Evolutionary conservation across 2,888 invertebrate genomes (phyloP).

Genomic region (Balanococcus diminutus): DNA sequence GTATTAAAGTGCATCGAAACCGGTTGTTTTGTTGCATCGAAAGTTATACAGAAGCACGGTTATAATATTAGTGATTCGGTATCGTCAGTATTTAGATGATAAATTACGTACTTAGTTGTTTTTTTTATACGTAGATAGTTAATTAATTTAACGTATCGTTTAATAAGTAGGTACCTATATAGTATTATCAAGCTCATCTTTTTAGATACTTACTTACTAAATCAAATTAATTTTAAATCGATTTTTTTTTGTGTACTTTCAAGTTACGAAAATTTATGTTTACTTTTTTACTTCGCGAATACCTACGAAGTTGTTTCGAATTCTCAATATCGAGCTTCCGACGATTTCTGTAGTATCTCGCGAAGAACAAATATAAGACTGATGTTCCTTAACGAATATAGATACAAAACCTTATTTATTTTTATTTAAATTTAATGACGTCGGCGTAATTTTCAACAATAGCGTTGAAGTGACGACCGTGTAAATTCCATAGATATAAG

Average conservation of each 20-base stretch:
- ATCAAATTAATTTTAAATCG: neutral
- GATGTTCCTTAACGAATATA: neutral
- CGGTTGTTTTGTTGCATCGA: conserved; percentile 19
- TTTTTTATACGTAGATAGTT: neutral
- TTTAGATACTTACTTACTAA: no score
- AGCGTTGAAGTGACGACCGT: neutral
- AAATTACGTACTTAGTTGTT: neutral
- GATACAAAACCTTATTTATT: neutral
- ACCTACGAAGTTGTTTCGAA: neutral
- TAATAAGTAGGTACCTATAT: neutral
- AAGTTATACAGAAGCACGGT: conserved; percentile 41
- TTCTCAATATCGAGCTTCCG: neutral
- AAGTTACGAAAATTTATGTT: neutral
- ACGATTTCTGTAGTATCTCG: neutral
- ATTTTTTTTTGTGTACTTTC: neutral
- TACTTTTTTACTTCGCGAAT: neutral
- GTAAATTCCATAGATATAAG: no score
- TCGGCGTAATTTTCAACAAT: neutral
- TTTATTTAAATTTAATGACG: neutral
- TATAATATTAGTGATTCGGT: neutral
- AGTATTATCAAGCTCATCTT: neutral
- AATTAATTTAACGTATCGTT: neutral
- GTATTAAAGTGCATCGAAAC: conserved; percentile 43
- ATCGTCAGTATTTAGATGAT: neutral
- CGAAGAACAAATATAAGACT: neutral